These are phyloP conservation scores for Chaenodraco wilsoni DNA, from an alignment of 2,797 vertebrate genomes.

Conservation along the genomic window DNA sequence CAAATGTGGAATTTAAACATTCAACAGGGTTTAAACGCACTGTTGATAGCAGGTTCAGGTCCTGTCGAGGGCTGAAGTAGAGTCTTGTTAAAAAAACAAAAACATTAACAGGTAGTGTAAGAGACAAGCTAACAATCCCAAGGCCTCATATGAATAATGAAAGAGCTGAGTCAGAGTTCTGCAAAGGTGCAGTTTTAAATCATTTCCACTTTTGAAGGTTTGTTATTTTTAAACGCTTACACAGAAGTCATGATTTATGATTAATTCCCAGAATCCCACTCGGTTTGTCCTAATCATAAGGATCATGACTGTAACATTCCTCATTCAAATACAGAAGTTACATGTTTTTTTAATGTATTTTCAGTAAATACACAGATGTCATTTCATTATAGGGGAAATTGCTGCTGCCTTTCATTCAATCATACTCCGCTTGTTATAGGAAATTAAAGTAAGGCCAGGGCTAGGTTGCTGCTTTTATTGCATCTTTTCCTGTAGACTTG, in stretches of 20 bases:
- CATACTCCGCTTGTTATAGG: not conserved
- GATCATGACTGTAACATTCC: not conserved
- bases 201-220: not conserved
- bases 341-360: not conserved
- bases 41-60: not conserved
- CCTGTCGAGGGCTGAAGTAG: too few species aligned
- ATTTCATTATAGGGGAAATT: not conserved
- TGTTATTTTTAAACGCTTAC: not conserved
- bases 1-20: not conserved
- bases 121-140: not conserved
- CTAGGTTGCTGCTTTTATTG: not conserved
- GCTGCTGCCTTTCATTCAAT: not conserved
- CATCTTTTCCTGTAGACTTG: not conserved
- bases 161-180: slow-evolving; percentile 7
- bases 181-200: not conserved
- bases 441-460: not conserved
- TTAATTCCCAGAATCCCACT: not conserved
- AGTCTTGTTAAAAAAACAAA: not conserved
- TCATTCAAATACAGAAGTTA: not conserved
- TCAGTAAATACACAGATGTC: slow-evolving; percentile 2
- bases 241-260: slow-evolving; percentile 3
- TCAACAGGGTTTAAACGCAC: not conserved
- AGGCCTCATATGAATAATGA: not conserved
- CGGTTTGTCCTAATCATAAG: not conserved
- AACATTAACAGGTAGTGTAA: not conserved